Conservation (phyloP, 1,140 invertebrate species). For the Zaprionus camerounensis region DNA sequence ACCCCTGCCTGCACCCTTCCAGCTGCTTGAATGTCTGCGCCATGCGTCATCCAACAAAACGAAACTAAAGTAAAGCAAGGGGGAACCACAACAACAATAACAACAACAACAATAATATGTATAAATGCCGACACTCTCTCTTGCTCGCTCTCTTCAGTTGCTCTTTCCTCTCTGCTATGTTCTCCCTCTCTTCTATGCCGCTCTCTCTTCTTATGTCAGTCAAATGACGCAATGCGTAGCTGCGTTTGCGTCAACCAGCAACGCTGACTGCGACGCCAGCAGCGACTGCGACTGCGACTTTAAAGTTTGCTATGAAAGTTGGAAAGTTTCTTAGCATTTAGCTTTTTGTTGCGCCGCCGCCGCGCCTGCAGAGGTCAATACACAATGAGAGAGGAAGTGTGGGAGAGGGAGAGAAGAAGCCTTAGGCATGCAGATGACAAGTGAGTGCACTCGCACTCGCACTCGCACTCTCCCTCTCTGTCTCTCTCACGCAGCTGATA, state of each 20-base stretch:
- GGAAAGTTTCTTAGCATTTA: conserved; percentile 1
- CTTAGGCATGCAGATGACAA: neutral
- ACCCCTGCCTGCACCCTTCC: neutral
- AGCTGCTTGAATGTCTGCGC: conserved; percentile 43
- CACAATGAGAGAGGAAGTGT: neutral
- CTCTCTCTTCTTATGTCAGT: conserved; percentile 9
- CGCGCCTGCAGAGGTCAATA: conserved; percentile 37
- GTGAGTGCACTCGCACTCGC: neutral
- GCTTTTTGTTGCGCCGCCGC: neutral
- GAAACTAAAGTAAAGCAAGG: conserved; percentile 27
- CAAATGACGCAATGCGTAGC: conserved; percentile 68
- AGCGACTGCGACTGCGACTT: conserved; percentile 12
- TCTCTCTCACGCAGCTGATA: neutral
- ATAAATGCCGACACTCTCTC: neutral
- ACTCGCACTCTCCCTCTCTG: neutral
- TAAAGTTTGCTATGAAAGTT: conserved; percentile 22
- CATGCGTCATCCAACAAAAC: conserved; percentile 61
- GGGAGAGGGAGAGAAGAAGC: neutral
- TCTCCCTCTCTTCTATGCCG: neutral
- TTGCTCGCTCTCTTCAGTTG: conserved; percentile 4
- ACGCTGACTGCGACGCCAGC: conserved; percentile 7
- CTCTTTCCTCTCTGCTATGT: conserved; percentile 8
- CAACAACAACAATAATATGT: conserved; percentile 10
- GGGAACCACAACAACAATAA: neutral
- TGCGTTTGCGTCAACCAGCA: conserved; percentile 65